These are phyloP conservation scores for Agriopis aurantiaria DNA, from an alignment of 2,888 invertebrate species.

Conservation along the genomic window DNA sequence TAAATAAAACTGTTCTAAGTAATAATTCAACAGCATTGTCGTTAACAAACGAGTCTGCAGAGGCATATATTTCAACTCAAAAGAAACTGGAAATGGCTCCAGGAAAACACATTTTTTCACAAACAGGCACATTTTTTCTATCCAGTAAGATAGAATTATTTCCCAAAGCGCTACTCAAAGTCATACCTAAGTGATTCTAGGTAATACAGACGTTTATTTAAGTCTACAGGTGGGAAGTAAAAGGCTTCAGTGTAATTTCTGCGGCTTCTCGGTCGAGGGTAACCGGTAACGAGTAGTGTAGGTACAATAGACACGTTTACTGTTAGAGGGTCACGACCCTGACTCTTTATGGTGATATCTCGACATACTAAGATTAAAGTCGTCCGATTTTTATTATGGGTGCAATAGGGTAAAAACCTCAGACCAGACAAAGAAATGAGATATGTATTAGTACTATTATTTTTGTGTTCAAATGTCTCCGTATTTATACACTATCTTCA, in stretches of 20 bases:
- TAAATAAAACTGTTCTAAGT: too few relatives aligned
- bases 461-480: too few relatives aligned
- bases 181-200: not conserved
- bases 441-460: too few relatives aligned
- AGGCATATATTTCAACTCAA: not conserved
- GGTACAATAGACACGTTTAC: constrained; percentile 3
- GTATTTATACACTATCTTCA: too few relatives aligned
- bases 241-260: constrained; percentile 56
- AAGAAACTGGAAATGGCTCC: not conserved
- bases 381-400: not conserved
- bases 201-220: constrained; percentile 11
- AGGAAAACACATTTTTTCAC: too few relatives aligned
- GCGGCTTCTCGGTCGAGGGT: constrained; percentile 56
- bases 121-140: not conserved
- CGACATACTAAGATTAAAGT: not conserved
- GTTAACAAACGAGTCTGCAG: too few relatives aligned
- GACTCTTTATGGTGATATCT: not conserved
- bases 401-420: too few relatives aligned
- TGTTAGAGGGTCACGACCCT: not conserved
- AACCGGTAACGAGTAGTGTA: constrained; percentile 30
- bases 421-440: too few relatives aligned
- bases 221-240: constrained; percentile 45
- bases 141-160: not conserved
- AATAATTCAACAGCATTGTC: too few relatives aligned
- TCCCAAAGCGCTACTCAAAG: constrained; percentile 9